Evolutionary conservation across 2,888 invertebrate genomes (phyloP), one percentile per base, ranked within the genome.

Genomic region (Stegana nigrithorax): DNA sequence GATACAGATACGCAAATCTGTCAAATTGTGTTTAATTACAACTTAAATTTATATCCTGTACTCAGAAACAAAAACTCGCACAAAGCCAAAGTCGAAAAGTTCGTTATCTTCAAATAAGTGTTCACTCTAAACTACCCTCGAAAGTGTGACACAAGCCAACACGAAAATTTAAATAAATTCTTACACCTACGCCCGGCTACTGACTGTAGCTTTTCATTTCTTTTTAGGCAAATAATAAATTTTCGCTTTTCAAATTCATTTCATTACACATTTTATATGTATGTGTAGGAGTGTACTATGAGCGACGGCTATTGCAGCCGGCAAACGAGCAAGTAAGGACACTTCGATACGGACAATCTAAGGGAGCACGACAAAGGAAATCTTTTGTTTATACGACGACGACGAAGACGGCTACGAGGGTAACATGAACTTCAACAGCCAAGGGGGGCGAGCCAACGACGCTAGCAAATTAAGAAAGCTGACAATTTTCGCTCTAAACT

Each of bases 401-500:
- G 2, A 39, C 39, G 39, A 8, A 39, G 8, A 47, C 3, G 17
- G 21, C n/a, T 4, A 8, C 10, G 12, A 47, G 4, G 50, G 25
- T 3, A 36, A 36, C 36, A 25, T 19, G 25, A 26, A 29, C 29
- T 26, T 32, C 26, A 42, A 21, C 12, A 39, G 39, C 23, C 44
- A 39, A 51, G 8, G 29, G 21, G 29, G 26, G 50, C 25, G 50
- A 44, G 44, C 45, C n/a, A n/a, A n/a, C n/a, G n/a, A n/a, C n/a
- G n/a, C n/a, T 42, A 60, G 68, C 76, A 77, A 77, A 77, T 77
- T 78, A 80, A 78, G 78, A 73, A 72, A 73, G 80, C 80, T 80
- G 78, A 78, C 78, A 78, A 80, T 80, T 80, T 78, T 79, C 73
- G 65, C 78, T 77, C 76, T 77, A 77, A 77, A 79, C 76, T 79